phyloP scores from a whole-genome alignment of 2,888 invertebrate genomes.

The Nomada ferruginata region DNA sequence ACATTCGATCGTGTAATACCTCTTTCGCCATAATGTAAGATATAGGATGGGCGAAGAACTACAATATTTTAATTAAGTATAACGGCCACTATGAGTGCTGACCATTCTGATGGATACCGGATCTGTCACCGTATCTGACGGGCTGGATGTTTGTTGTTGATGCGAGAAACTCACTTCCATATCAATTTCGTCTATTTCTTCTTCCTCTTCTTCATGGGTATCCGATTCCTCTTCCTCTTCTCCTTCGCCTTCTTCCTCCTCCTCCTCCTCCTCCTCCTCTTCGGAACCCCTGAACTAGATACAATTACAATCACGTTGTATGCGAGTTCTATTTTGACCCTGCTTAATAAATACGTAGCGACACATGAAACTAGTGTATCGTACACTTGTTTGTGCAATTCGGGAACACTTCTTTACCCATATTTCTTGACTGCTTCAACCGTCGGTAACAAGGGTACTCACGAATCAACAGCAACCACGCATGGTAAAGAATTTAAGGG shows the following conservation, averaged over 20 bases:
- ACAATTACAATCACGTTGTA: background rate
- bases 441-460: slow-evolving; percentile 34
- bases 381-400: background rate
- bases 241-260: slow-evolving; percentile 82
- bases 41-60: background rate
- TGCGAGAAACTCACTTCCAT: slow-evolving; percentile 83
- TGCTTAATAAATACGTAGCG: background rate
- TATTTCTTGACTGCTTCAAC: background rate
- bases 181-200: slow-evolving; percentile 83
- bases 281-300: slow-evolving; percentile 66
- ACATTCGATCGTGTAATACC: background rate
- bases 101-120: slow-evolving; percentile 82
- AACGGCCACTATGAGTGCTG: slow-evolving; percentile 75
- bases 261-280: slow-evolving; percentile 77
- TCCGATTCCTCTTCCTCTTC: slow-evolving; percentile 83
- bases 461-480: background rate
- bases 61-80: slow-evolving; percentile 64
- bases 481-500: slow-evolving; percentile 9
- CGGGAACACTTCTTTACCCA: slow-evolving; percentile 3
- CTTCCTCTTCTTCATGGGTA: slow-evolving; percentile 83
- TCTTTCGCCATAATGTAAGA: background rate
- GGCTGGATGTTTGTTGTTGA: slow-evolving; percentile 82
- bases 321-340: background rate
- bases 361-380: slow-evolving; percentile 17
- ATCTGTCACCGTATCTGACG: slow-evolving; percentile 80